Evolutionary conservation across 1,140 invertebrate genomes (phyloP), one percentile per base, ranked within the genome.

Genomic region (Drosophila malerkotliana): DNA sequence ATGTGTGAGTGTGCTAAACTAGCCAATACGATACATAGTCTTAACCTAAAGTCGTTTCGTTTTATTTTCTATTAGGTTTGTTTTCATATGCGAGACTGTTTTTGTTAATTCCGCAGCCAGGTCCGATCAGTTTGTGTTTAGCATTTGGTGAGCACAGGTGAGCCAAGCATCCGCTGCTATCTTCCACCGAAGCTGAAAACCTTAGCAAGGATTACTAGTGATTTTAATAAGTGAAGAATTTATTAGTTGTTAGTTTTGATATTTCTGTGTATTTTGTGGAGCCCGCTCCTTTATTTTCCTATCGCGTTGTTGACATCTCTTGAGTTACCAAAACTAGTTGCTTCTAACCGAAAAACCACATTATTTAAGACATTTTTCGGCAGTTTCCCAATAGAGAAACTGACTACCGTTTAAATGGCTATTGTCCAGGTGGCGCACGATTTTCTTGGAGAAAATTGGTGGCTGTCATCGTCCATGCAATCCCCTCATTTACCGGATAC

Each of bases 101-200:
- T 87, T 83, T 68, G 76, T 81, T 61, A 79, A 83, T 80, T 73
- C 59, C 56, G 57, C 67, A 79, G 77, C 68, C 41, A 63, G 64
- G 72, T 84, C 72, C 59, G 79, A 77, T 88, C 87, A 90, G 87
- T 90, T 88, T 75, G 71, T 84, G 71, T 90, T 83, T 87, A 76
- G 88, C 87, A 84, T 82, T 90, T 79, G 74, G 53, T 48, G 82
- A 63, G 87, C 69, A 67, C 87, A 77, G 84, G 84, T 75, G 61
- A 75, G 28, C 15, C 48, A 47, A 21, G 9, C 44, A 47, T 28
- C 26, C 26, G 8, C 14, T 10, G 9, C 9, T 47, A 24, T 24
- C 18, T 47, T 15, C 18, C 24, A 8, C 44, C 44, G 18, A 14
- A 51, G 8, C 10, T 45, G 26, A 32, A 32, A 21, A 37, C 18